Evolutionary conservation across 2,888 invertebrate genomes (phyloP).

Genomic region (Andrena chrysosceles): DNA sequence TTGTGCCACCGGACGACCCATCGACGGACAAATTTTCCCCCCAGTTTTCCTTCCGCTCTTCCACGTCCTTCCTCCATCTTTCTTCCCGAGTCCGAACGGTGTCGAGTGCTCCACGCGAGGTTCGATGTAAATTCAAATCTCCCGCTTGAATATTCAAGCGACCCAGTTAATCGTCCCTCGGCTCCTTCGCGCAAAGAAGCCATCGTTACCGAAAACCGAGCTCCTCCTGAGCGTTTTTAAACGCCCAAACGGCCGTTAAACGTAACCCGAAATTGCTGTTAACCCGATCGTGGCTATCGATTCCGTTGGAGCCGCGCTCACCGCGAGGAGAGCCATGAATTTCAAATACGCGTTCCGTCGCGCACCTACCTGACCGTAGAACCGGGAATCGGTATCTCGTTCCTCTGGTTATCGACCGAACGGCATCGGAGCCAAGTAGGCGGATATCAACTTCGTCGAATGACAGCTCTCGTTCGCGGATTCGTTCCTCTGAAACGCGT

Average conservation of each 20-base stretch:
- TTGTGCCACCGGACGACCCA: not conserved
- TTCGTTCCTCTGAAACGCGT: slow-evolving; percentile 2
- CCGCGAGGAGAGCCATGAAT: slow-evolving; percentile 63
- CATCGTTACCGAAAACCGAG: slow-evolving; percentile 21
- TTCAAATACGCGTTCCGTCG: slow-evolving; percentile 54
- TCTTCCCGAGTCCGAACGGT: not conserved
- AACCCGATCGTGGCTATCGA: slow-evolving; percentile 64
- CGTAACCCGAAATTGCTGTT: slow-evolving; percentile 57
- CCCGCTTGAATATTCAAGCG: slow-evolving; percentile 50
- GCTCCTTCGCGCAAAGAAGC: slow-evolving; percentile 4
- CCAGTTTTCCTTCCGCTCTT: not conserved
- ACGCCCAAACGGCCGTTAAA: slow-evolving; percentile 20
- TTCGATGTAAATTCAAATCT: slow-evolving; percentile 35
- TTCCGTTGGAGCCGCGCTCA: slow-evolving; percentile 42
- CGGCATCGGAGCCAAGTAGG: slow-evolving; percentile 31
- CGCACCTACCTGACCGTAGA: slow-evolving; percentile 31
- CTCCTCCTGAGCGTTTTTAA: slow-evolving; percentile 14
- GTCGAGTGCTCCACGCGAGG: not conserved
- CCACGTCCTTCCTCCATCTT: not conserved
- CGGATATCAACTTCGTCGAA: slow-evolving; percentile 43
- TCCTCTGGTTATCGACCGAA: slow-evolving; percentile 61
- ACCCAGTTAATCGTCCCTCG: slow-evolving; percentile 29
- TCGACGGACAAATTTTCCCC: not conserved
- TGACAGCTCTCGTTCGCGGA: slow-evolving; percentile 31
- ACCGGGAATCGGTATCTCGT: slow-evolving; percentile 58